Evolutionary conservation across 1,140 invertebrate genomes (phyloP), one percentile per base, ranked within the genome.

Genomic region (Heliconius himera): DNA sequence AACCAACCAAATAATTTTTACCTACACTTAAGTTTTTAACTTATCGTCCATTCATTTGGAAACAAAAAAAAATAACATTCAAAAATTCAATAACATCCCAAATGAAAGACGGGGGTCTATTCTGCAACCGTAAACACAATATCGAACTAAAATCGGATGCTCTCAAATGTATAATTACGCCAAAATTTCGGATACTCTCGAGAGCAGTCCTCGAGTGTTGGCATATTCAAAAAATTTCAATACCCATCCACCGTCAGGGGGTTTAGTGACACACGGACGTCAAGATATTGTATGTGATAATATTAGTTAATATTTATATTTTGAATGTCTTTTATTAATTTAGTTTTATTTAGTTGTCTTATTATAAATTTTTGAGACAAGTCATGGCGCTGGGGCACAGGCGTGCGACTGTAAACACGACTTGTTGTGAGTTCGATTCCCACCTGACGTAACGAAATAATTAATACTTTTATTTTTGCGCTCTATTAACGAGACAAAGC

Each of bases 141-240:
- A 82, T 84, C 83, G 82, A 87, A 90, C 87, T 87, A 87, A 90
- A 87, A 84, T 87, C 82, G 84, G 82, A 87, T 79, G 83, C 85
- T 81, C 84, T 85, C 84, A 80, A 81, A 81, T 85, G 86, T 87
- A 90, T 90, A 91, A 90, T 91, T 91, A 91, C 87, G 83, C 84
- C 91, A 85, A 90, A 92, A 90, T 89, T 92, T 91, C 87, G 91
- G 90, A 91, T 93, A 91, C 90, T 90, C 91, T 91, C 88, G 86
- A 88, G 84, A 85, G 82, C 84, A 81, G 86, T 89, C 74, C 85
- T 93, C 89, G 88, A 92, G 90, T 91, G 90, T 92, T 90, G 90
- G 87, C 91, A 89, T 92, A 91, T 91, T 93, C 91, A 90, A 93
- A 92, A 66, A 91, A 92, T 91, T 92, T 91, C 91, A 91, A 92